phyloP scores from a whole-genome alignment of 2,797 vertebrate genomes.

The Ciconia nigra region DNA sequence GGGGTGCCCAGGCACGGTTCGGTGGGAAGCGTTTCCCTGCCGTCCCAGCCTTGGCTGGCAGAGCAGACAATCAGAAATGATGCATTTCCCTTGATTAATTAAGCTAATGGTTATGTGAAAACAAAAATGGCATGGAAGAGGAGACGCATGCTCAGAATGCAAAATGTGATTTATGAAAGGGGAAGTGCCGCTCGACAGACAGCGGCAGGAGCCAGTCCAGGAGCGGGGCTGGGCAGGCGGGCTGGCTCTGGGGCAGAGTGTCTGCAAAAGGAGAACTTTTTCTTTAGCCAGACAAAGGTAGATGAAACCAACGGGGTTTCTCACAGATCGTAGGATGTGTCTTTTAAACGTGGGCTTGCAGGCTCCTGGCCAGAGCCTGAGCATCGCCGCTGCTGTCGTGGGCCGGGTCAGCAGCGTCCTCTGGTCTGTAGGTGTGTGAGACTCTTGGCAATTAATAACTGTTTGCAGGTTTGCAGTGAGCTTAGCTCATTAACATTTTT shows the following conservation, averaged over 20 bases:
- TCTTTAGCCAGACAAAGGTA: neutral
- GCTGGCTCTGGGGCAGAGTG: neutral
- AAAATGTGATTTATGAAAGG: constrained; percentile 34
- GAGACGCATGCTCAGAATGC: constrained; percentile 60
- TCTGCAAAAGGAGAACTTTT: neutral
- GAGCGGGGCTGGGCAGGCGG: neutral
- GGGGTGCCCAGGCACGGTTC: neutral
- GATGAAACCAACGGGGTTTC: neutral
- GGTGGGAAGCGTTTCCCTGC: neutral
- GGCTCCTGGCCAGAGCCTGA: neutral
- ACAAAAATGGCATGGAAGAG: constrained; percentile 51
- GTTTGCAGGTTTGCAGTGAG: neutral
- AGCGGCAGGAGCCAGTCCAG: constrained; percentile 2
- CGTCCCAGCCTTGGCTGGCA: neutral
- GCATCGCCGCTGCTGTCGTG: neutral
- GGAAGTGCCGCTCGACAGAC: constrained; percentile 29
- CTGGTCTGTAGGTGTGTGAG: neutral
- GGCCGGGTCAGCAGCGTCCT: neutral
- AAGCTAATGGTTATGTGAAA: constrained; percentile 58
- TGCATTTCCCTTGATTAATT: constrained; percentile 42
- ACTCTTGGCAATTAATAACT: neutral
- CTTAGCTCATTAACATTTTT: neutral
- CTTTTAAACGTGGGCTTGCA: neutral
- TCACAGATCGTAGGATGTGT: fast-evolving
- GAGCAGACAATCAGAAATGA: neutral